phyloP scores from a whole-genome alignment of 2,113 vertebrate species.

The Pygoscelis antarcticus region DNA sequence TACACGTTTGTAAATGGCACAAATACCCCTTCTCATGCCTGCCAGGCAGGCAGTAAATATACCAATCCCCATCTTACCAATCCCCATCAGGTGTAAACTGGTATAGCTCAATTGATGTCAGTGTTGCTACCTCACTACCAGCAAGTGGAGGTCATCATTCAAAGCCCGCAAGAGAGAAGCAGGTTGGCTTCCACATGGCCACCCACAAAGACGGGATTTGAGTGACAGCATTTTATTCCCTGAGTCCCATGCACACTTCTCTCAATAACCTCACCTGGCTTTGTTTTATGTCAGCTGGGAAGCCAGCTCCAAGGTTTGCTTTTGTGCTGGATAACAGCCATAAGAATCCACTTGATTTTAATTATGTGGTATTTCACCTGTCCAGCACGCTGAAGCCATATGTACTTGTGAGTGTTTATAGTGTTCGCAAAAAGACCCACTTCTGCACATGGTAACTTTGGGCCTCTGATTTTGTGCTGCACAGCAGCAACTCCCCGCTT shows the following conservation, averaged over 20 bases:
- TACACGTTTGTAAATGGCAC: neutral
- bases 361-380: neutral
- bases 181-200: neutral
- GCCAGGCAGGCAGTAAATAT: neutral
- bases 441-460: neutral
- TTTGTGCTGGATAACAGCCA: neutral
- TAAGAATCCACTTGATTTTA: constrained; percentile 1
- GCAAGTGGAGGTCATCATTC: neutral
- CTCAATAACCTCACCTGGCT: neutral
- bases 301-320: neutral
- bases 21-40: neutral
- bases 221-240: neutral
- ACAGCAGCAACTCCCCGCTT: neutral
- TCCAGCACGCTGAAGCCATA: neutral
- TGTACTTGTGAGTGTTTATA: neutral
- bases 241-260: accelerated
- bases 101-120: neutral
- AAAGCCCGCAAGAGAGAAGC: neutral
- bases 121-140: neutral
- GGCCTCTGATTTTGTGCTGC: neutral
- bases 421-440: neutral
- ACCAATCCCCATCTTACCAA: neutral
- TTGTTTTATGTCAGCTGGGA: neutral
- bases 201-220: neutral
- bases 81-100: neutral